Base-by-base conservation (phyloP, 2,113 vertebrate genomes). In the Malurus cyaneus region DNA sequence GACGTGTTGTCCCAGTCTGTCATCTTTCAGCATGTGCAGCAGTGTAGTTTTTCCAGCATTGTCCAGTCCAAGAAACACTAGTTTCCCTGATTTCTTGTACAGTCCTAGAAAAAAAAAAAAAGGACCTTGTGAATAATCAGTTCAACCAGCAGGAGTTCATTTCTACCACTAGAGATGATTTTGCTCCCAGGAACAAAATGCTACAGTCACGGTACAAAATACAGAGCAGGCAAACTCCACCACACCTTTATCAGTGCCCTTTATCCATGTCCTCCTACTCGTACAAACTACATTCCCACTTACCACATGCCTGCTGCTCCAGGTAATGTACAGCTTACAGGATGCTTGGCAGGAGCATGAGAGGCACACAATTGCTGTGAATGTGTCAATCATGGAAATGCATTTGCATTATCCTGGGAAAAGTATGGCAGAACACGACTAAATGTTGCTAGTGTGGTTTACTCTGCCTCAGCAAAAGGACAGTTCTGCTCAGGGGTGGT, bases 21-120 rank as follows among this genome's bases (percentile, higher is more conserved):
- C 99, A 96, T 99, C 99, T 98, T 99, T 99, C 89, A 99, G 98
- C 99, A 99, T 99, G 97, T 99, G 99, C 95, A 99, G 97, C 97
- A 99, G 97, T 12, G 99, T 99, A 3, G 99, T 99, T 98, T 99
- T 99, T 81, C 99, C 99, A 78, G 99, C 99, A 98, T 99, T 99
- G 97, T 99, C 99, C 98, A 99, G 98, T 87, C 99, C 99, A 95
- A 99, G 99, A 97, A 99, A 99, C 90, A 99, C 99, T 97, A 99
- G 98, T 97, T 99, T 99, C 86, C 99, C 99, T 4, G 99, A 99
- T 97, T 99, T 99, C 98, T 99, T 99, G 97, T 99, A 99, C 97
- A 99, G 98, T 96, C 99, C 99, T 99, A 94, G 54, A 98, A 95
- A 80, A 87, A 82, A 85, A 36, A 39, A 39, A 39, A 47, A 56